phyloP scores from a whole-genome alignment of 2,113 vertebrate genomes.

The Gorsachius goisagi region DNA sequence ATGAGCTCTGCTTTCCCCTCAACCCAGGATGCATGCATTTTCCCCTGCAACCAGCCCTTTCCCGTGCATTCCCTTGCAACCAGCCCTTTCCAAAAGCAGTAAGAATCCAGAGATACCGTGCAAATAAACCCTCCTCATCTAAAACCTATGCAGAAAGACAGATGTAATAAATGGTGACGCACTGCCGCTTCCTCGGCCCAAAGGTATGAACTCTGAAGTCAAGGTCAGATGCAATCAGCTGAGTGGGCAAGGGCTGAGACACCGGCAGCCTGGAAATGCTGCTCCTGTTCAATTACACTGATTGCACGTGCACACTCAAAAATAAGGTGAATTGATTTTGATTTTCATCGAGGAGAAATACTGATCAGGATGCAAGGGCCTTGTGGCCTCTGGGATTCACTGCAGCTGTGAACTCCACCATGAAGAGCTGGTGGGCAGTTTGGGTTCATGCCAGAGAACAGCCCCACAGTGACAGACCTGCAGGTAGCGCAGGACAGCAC shows the following conservation, averaged over 20 bases:
- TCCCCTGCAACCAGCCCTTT: neutral
- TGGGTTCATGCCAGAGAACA: neutral
- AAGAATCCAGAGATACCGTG: fast-evolving
- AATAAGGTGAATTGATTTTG: neutral
- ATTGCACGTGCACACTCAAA: neutral
- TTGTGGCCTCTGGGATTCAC: neutral
- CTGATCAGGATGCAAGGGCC: neutral
- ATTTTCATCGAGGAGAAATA: neutral
- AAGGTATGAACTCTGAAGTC: neutral
- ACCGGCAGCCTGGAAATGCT: neutral
- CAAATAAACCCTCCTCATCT: neutral
- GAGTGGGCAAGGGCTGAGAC: neutral
- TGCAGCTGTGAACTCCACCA: neutral
- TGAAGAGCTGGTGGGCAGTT: neutral
- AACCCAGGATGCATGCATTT: fast-evolving
- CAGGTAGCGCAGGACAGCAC: neutral
- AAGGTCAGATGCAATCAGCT: conserved; percentile 5
- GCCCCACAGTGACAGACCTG: neutral
- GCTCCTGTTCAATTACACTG: neutral
- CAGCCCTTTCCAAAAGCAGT: neutral
- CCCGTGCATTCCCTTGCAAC: neutral
- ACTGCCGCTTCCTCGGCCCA: neutral
- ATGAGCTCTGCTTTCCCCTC: neutral
- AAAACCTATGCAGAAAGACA: neutral
- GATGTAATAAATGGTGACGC: neutral